Base-by-base conservation (phyloP, 2,797 vertebrate genomes). In the Lagorchestes hirsutus region DNA sequence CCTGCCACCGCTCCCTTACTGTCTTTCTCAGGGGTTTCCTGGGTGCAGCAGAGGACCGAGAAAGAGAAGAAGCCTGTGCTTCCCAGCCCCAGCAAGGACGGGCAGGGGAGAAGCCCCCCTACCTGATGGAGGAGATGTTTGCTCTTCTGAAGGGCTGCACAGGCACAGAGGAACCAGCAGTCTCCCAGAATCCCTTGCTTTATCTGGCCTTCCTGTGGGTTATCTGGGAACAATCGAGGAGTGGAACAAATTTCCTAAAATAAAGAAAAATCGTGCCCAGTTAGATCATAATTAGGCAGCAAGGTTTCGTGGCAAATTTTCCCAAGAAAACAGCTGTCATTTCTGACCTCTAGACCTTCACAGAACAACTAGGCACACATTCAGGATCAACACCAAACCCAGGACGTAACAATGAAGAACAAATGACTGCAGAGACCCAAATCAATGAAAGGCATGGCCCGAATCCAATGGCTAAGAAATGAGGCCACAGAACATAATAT, bases 121-220 rank as follows among this genome's bases (percentile, higher is more conserved):
- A 99, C 99, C 99, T 99, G 99, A 97, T 99, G 97, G 91, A 99
- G 98, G 16, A 99, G 98, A 87, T 98, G 98, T 95, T 98, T 99
- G 97, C 98, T 99, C 97, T 99, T 99, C 96, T 99, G 99, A 96
- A 99, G 98, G 97, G 99, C 98, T 0, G 99, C 99, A 62, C 99
- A 99, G 40, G 99, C 99, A 95, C 99, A 99, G 52, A 99, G 99
- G 96, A 99, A 99, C 99, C 99, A 99, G 98, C 99, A 99, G 93
- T 99, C 99, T 95, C 99, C 99, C 97, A 99, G 98, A 96, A 99
- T 98, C 54, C 99, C 99, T 98, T 99, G 99, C 97, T 99, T 99
- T 40, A 99, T 99, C 95, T 99, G 99, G 92, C 98, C 99, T 95
- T 99, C 98, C 95, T 98, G 98, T 0, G 97, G 98, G 96, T 98